These are phyloP conservation scores for Sylvicola cinctus DNA, from an alignment of 2,888 invertebrate genomes.

Conservation along the genomic window DNA sequence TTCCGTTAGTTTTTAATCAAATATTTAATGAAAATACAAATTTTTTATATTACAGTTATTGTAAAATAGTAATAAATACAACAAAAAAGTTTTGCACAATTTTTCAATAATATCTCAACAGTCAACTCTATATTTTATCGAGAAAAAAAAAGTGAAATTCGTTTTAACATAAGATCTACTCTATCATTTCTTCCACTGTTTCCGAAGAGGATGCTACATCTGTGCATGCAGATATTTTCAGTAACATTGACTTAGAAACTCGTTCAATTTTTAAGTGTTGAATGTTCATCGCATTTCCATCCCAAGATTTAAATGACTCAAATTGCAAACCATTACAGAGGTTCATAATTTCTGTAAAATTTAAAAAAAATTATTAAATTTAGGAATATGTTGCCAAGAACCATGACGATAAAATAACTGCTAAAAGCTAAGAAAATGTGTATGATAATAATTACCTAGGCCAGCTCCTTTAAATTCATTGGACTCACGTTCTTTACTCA, in stretches of 20 bases:
- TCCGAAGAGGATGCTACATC: no score
- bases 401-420: background rate
- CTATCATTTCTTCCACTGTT: no score
- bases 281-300: conserved; percentile 23
- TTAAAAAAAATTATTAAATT: background rate
- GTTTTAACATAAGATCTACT: no score
- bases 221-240: no score
- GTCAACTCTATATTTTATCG: no score
- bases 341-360: conserved; percentile 17
- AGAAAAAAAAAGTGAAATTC: no score
- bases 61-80: no score
- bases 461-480: conserved; percentile 61
- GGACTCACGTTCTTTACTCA: conserved; percentile 50
- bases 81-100: no score
- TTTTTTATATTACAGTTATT: no score
- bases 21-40: no score
- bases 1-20: no score
- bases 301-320: conserved; percentile 20
- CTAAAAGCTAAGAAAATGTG: background rate
- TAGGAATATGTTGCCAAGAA: background rate
- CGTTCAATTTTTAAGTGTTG: conserved; percentile 23
- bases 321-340: conserved; percentile 18
- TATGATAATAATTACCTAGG: conserved; percentile 31
- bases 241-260: conserved; percentile 12
- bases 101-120: no score